phyloP scores from a whole-genome alignment of 92 coral and sea anemone genomes.

The Parazoanthus atlanticus region DNA sequence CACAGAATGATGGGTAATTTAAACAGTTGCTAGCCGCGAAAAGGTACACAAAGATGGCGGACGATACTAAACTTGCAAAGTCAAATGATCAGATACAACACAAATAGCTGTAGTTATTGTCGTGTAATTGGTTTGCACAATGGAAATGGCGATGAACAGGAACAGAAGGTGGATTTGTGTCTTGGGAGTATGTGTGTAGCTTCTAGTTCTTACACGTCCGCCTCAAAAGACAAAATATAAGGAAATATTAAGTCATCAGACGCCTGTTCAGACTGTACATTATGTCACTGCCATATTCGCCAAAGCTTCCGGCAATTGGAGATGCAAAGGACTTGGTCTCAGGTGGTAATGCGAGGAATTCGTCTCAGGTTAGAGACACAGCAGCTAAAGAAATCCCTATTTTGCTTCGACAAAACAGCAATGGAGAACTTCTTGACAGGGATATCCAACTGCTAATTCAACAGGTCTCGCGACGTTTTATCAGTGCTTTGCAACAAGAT shows the following conservation, averaged over 20 bases:
- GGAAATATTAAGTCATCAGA: neutral
- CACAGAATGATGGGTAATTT: constrained; percentile 79
- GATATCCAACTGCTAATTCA: constrained; percentile 68
- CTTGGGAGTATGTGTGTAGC: neutral
- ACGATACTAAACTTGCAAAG: constrained; percentile 1
- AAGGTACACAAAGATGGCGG: constrained; percentile 80
- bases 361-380: constrained; percentile 23
- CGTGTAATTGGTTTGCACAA: neutral
- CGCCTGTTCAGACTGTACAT: constrained; percentile 9
- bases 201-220: neutral
- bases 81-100: constrained; percentile 3
- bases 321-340: constrained; percentile 76
- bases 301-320: constrained; percentile 83
- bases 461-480: constrained; percentile 80
- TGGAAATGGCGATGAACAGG: neutral
- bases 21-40: constrained; percentile 91
- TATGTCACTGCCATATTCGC: constrained; percentile 64
- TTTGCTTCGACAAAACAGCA: constrained; percentile 32
- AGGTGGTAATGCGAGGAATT: constrained; percentile 34
- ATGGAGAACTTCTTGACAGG: constrained; percentile 55
- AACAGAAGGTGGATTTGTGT: neutral
- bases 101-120: neutral
- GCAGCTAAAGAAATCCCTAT: constrained; percentile 48
- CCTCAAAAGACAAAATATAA: neutral
- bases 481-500: constrained; percentile 83